Base-by-base conservation (phyloP, 2,888 invertebrate species). In the Polyploca ridens region DNA sequence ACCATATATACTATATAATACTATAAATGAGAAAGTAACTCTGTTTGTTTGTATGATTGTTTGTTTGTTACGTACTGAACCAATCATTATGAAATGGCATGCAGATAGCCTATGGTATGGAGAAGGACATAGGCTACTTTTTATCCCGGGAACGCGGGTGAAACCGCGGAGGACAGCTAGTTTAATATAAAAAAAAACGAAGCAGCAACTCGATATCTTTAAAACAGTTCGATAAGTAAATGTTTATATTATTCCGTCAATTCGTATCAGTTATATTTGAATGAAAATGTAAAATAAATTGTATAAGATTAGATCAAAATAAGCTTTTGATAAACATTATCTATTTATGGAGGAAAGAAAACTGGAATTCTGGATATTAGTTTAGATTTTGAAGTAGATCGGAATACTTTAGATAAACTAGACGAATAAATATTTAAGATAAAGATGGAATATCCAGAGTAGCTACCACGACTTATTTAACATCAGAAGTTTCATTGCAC, bases 301-400 rank as follows among this genome's bases (percentile, higher is more conserved):
- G 61, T 61, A 14, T 19, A 35, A 44, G 61, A 61, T 61, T 44
- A 61, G 41, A 61, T 61, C 19, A 41, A 19, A 61, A 19, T 44
- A 27, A 6, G 14, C 27, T 44, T 41, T 41, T 41, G 61, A 61
- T 61, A 61, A 59, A 35, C 61, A 13, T 5, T 41, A 61, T 41
- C 27, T 61, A 41, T 61, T 41, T 41, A 41, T 41, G 27, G 61
- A 38, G 38, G 35, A 60, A 60, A 35, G 33, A 33, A 60, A 59
- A 61, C 38, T 61, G 60, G 41, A 41, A 41, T 41, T 27, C 10
- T n/a, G n/a, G 38, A 41, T 38, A 61, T 61, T 61, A 61, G 44
- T 61, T 54, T 54, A 61, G 61, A 61, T 61, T 38, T 41, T 61
- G 16, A 61, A 61, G 61, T 7, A 54, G 7, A 61, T 61, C 38